Conservation (phyloP, 53 echinoderm and acorn worm genomes). For the Actinopyga echinites region DNA sequence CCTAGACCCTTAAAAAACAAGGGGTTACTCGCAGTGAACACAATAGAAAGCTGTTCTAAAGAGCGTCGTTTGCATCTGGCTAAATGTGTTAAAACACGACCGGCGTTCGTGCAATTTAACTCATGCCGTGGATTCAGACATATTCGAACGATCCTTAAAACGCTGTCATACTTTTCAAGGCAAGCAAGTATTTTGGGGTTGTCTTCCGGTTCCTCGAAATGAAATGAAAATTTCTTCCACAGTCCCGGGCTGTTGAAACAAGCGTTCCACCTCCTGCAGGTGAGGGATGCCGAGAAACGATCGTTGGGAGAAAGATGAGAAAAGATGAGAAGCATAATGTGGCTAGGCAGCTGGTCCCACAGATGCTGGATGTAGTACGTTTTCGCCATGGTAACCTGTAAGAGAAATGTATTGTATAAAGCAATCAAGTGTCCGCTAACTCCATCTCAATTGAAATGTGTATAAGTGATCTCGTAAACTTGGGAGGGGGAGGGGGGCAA, state of each 20-base stretch:
- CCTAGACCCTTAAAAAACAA: constrained; percentile 86
- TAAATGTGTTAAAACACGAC: constrained; percentile 65
- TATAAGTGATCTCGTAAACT: too few species aligned
- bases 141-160: constrained; percentile 61
- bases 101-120: constrained; percentile 71
- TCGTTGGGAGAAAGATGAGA: constrained; percentile 60
- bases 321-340: constrained; percentile 77
- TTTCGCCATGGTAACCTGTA: neutral
- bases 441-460: too few species aligned
- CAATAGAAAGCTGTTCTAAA: constrained; percentile 61
- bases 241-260: constrained; percentile 66
- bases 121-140: constrained; percentile 63
- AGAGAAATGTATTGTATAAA: neutral
- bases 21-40: constrained; percentile 82
- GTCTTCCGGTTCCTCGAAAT: constrained; percentile 58
- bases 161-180: constrained; percentile 71
- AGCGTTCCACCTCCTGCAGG: constrained; percentile 72
- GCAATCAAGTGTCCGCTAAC: too few species aligned
- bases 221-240: constrained; percentile 76
- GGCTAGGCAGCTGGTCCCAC: constrained; percentile 84
- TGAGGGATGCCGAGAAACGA: constrained; percentile 62
- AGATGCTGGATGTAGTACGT: neutral
- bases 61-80: constrained; percentile 63
- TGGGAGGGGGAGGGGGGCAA: too few species aligned
- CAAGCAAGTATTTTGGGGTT: constrained; percentile 53